Base-by-base conservation (phyloP, 1,140 invertebrate species). In the Aricia agestis region DNA sequence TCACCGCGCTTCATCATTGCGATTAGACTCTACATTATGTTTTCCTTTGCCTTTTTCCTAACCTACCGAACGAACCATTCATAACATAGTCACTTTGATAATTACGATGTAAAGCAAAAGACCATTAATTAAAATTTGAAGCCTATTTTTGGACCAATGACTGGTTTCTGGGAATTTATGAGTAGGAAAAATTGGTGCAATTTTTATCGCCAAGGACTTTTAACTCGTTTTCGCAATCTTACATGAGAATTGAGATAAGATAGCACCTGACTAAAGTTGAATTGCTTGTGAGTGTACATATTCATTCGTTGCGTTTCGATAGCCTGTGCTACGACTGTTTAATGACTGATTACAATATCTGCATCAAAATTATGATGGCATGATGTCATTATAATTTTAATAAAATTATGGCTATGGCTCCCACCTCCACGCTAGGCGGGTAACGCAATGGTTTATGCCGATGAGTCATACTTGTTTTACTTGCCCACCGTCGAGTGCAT, bases 381-480 rank as follows among this genome's bases (percentile, higher is more conserved):
- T 63, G 59, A 63, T 63, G 59, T 63, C 59, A 63, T 63, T 63
- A 63, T 19, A 63, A 63, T 63, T 63, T 19, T 25, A 63, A 63
- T 63, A 63, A 63, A 63, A 63, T 63, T 63, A 63, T 63, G 59
- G 59, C 18, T 25, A 63, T 63, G 18, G 59, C 18, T 25, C 10
- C 59, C 59, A 63, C 59, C 59, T 63, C 59, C 59, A 25, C 59
- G 45, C 45, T 52, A 63, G n/a, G 58, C 58, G 58, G 58, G 36
- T 52, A 52, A 52, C 59, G 59, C 59, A 19, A 63, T 19, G 59
- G 59, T 63, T 63, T 63, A 63, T 63, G 19, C 19, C 59, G 18
- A 63, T 63, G 59, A 63, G 18, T 63, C 59, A 63, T 25, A 19
- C 10, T 11, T 36, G 36, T 36, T n/a, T n/a, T 4, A 36, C 36